Evolutionary conservation across 35 echinoderm and acorn worm species (phyloP), one percentile per base, ranked within the genome.

Genomic region (Strongylocentrotus purpuratus): DNA sequence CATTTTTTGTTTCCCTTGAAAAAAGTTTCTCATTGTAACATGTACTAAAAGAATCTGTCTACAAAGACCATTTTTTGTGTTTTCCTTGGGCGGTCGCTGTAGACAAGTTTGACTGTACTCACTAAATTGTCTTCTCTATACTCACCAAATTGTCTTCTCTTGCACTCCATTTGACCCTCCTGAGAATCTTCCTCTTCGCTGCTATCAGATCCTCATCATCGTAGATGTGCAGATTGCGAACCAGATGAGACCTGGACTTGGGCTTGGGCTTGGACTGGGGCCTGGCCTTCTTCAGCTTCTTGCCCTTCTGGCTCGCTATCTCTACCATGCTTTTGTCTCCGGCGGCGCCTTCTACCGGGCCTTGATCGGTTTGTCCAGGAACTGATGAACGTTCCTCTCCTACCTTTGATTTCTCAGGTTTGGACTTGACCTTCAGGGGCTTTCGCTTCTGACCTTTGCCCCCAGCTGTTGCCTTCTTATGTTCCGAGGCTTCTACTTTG

Each of bases 391-490:
- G 14, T 31, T 46, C 0, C 12, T 46, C 12, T 9, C 12, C 13
- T 45, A 31, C 32, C 25, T 89, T 10, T 45, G n/a, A 7, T 45
- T 33, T 89, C 46, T 93, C 20, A 17, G 91, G 20, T 89, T 33
- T 45, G 6, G 33, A 18, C 48, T 58, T 47, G 91, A 11, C 46
- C 14, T 14, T 58, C 7, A 5, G 11, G 45, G 18, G 4, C 46
- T 93, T 93, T 58, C 91, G 91, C 91, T 93, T 93, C 48, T 93
- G 91, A 47, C 91, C 91, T 58, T 93, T 93, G 46, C 91, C 91
- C 17, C 91, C 91, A 31, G 48, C 91, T 15, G 91, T 93, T 31
- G 91, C 91, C 48, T 50, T 47, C 48, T 93, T 93, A 33, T 93
- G 91, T n/a, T 93, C 45, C 31, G 2, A 7, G 91, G 47, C 45